These are phyloP conservation scores for Rhinogobio ventralis DNA, from an alignment of 2,797 vertebrate species.

Conservation along the genomic window DNA sequence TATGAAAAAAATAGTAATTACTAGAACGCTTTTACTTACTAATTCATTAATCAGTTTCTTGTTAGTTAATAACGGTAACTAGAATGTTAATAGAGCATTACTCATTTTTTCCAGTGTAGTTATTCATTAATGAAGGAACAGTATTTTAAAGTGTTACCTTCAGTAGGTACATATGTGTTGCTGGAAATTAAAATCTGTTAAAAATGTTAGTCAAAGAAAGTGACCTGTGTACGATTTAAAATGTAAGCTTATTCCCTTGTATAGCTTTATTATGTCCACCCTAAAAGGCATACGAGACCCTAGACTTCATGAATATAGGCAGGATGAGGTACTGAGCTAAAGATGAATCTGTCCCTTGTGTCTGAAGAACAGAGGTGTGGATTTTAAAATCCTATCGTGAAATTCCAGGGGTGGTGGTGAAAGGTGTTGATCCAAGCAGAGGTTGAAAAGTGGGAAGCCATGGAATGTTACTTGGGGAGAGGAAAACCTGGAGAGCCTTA, in stretches of 20 bases:
- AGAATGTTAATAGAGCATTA: neutral
- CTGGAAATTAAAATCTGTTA: neutral
- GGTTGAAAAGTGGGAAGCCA: slow-evolving; percentile 13
- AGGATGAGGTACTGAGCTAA: slow-evolving; percentile 59
- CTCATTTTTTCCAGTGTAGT: neutral
- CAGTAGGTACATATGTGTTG: neutral
- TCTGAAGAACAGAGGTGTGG: slow-evolving; percentile 69
- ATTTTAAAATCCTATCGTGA: slow-evolving; percentile 73
- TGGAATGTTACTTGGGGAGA: slow-evolving; percentile 14
- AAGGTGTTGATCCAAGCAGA: slow-evolving; percentile 53
- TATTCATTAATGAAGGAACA: neutral
- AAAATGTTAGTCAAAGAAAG: neutral
- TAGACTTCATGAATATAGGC: neutral
- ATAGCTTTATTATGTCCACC: neutral
- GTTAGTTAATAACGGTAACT: neutral
- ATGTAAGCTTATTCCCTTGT: neutral
- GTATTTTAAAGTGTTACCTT: no score
- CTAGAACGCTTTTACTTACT: neutral
- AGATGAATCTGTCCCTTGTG: slow-evolving; percentile 75
- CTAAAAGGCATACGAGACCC: neutral
- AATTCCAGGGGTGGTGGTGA: slow-evolving; percentile 66
- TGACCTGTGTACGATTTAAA: no score
- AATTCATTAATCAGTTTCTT: neutral
- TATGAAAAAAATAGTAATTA: neutral
- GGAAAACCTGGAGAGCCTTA: slow-evolving; percentile 6